Conservation (phyloP, 2,888 invertebrate genomes). For the Eutolmus rufibarbis region DNA sequence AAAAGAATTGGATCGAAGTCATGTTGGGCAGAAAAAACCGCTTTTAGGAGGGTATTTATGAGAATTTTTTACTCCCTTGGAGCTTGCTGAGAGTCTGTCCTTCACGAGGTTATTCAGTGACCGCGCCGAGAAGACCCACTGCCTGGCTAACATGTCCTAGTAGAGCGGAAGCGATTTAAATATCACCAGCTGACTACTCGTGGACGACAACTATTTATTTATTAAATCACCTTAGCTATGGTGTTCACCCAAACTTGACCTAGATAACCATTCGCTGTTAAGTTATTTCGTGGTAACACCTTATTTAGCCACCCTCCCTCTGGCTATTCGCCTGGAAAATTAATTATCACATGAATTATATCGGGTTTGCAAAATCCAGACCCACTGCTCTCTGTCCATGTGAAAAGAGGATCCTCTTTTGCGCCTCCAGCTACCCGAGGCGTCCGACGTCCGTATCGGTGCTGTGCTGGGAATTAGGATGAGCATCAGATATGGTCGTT, state of each 20-base stretch:
- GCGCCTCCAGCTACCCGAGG: background rate
- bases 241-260: background rate
- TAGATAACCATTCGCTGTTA: background rate
- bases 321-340: background rate
- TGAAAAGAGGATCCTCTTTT: background rate
- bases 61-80: background rate
- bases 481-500: background rate
- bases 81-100: background rate
- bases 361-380: background rate
- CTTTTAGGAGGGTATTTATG: background rate
- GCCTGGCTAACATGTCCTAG: background rate
- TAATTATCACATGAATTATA: background rate
- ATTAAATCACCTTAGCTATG: background rate
- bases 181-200: background rate
- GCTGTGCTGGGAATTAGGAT: background rate
- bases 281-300: background rate
- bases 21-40: background rate
- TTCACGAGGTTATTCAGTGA: background rate
- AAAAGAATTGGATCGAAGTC: background rate
- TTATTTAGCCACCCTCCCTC: background rate
- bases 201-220: background rate
- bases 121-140: background rate
- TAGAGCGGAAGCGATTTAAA: background rate
- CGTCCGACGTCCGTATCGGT: background rate
- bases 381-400: background rate